Evolutionary conservation across 2,888 invertebrate genomes (phyloP), one percentile per base, ranked within the genome.

Genomic region (Cyclophora albipunctata): DNA sequence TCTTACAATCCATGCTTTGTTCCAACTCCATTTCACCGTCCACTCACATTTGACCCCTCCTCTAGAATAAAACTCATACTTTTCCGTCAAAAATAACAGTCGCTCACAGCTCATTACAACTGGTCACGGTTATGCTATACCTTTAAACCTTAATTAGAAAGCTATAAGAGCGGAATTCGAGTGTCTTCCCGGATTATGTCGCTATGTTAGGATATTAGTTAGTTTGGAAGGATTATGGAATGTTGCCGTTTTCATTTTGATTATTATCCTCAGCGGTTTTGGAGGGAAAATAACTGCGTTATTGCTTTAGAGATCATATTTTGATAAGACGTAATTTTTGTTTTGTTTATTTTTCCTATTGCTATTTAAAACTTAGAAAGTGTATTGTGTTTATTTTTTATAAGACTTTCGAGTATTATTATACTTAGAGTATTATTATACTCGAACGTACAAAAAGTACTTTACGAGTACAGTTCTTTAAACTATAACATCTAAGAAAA

Each of bases 1-100:
- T 81, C 84, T 84, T 86, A 78, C 82, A 78, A 82, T 81, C 82
- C 82, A 66, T 71, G 81, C 83, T 85, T 85, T 84, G 84, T 84
- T 81, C 55, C 51, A 58, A 50, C 53, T 51, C 48, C 49, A 46
- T 34, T 34, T 33, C 35, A 48, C 35, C 47, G 55, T 47, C 62
- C 59, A 55, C 48, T 47, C 45, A 45, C 49, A 45, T 34, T 50
- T 59, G 62, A 58, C 55, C 51, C 45, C 54, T 46, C 44, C 33
- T 45, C 50, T 48, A 46, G 46, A 34, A 47, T 46, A 49, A 55
- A 51, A 49, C 47, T 50, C 48, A 45, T 51, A 42, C 46, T 49
- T 45, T 42, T 40, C 20, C 49, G 53, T 51, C 48, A 49, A 56
- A 51, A 50, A 52, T 47, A 51, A 51, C 52, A 42, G 49, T 53